These are phyloP conservation scores for Helarctos malayanus DNA, from an alignment of 2,797 vertebrate species.

Conservation along the genomic window DNA sequence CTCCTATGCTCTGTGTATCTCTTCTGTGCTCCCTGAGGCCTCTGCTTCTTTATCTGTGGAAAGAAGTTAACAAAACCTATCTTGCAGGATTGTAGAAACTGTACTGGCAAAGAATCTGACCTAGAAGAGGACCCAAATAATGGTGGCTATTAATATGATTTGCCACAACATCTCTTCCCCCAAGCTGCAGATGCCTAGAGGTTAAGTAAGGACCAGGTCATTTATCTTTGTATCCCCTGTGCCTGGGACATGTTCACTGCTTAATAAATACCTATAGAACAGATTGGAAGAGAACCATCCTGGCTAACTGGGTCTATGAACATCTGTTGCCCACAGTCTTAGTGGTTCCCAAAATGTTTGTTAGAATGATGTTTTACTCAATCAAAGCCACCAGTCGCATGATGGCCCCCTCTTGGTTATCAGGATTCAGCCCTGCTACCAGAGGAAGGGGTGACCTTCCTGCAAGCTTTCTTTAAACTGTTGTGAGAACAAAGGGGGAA, in stretches of 20 bases:
- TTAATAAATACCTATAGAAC: neutral
- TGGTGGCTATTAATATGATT: neutral
- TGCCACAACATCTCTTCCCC: neutral
- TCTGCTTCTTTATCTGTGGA: neutral
- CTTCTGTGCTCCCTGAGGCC: neutral
- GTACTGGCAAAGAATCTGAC: neutral
- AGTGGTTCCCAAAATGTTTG: neutral
- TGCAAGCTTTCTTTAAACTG: neutral
- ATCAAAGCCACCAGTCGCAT: neutral
- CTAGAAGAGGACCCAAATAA: neutral
- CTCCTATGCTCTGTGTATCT: neutral
- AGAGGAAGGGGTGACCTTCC: constrained; percentile 14
- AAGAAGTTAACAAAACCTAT: neutral
- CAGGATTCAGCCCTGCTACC: neutral
- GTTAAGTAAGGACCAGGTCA: neutral
- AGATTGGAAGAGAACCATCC: neutral
- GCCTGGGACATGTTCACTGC: neutral
- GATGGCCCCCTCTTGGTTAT: neutral
- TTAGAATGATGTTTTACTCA: neutral
- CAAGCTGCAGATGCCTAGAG: neutral
- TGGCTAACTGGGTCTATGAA: neutral
- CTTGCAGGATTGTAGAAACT: neutral
- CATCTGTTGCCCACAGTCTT: neutral
- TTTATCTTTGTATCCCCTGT: neutral
- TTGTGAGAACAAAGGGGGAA: neutral